Conservation (phyloP, 2,797 vertebrate genomes). For the Catostomus latipinnis region DNA sequence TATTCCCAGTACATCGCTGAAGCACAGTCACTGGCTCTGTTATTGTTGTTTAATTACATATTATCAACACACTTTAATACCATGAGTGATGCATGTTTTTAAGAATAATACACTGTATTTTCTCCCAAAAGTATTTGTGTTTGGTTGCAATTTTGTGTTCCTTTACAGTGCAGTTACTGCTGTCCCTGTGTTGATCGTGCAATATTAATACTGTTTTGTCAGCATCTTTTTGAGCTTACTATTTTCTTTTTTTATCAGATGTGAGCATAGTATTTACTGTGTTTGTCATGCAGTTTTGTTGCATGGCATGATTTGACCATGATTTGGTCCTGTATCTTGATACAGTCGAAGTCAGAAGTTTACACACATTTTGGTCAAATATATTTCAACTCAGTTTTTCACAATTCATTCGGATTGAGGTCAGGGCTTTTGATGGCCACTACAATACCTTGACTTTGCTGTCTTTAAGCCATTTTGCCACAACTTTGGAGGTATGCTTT, state of each 20-base stretch:
- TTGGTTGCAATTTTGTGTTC: slow-evolving; percentile 5
- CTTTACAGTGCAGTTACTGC: neutral
- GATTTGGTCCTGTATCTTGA: neutral
- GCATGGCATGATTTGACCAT: neutral
- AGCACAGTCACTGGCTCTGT: neutral
- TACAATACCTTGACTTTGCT: too few relatives aligned
- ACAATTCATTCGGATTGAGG: too few relatives aligned
- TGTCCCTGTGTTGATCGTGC: neutral
- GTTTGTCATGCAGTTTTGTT: neutral
- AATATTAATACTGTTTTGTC: slow-evolving; percentile 17
- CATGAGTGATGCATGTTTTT: neutral
- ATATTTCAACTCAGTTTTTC: too few relatives aligned
- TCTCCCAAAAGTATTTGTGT: neutral
- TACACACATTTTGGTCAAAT: too few relatives aligned
- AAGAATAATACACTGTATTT: neutral
- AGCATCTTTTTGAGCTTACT: slow-evolving; percentile 30
- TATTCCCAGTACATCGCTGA: neutral
- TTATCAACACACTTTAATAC: slow-evolving; percentile 1
- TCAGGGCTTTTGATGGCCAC: too few relatives aligned
- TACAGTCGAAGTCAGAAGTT: too few relatives aligned
- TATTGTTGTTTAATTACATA: neutral
- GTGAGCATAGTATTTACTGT: neutral
- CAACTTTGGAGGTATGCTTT: too few relatives aligned
- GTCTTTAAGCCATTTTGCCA: too few relatives aligned
- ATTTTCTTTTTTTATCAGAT: neutral